A percentile compares a stretch with the other conserved stretches of the same genome.
Conservation (phyloP, 2,888 invertebrate genomes). For the Elmis aenea region DNA sequence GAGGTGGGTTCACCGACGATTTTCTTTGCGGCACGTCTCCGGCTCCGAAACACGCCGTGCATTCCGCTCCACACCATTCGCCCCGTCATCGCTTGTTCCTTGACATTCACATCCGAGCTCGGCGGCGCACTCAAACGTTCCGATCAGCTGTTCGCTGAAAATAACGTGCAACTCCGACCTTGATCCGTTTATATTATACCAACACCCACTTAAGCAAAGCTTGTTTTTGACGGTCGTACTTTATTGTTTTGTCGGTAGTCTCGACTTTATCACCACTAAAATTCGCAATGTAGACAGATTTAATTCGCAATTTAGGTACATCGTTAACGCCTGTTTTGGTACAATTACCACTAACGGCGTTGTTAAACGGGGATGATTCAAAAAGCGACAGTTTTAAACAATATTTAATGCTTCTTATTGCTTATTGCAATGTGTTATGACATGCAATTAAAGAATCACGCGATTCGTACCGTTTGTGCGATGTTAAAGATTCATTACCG, state of each 20-base stretch:
- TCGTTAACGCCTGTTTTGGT: no score
- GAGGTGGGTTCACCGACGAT: conserved; percentile 16
- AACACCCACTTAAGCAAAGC: conserved; percentile 7
- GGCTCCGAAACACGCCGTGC: no score
- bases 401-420: no score
- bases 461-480: conserved; percentile 24
- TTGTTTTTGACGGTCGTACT: conserved; percentile 15
- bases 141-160: conserved; percentile 28
- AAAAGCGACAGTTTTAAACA: no score
- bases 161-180: conserved; percentile 28
- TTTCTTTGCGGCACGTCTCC: no score
- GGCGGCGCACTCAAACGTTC: conserved; percentile 20
- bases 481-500: conserved; percentile 17
- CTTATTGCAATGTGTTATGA: conserved; percentile 23
- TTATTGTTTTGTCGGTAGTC: no score
- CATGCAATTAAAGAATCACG: conserved; percentile 29
- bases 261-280: no score
- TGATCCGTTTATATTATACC: conserved; percentile 19
- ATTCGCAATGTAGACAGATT: no score
- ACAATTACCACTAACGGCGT: no score
- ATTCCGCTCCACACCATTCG: no score
- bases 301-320: no score
- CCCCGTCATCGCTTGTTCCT: conserved; percentile 15
- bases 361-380: no score
- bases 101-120: conserved; percentile 26